Evolutionary conservation across 2,113 vertebrate species (phyloP).

Genomic region (Ramphastos sulfuratus): DNA sequence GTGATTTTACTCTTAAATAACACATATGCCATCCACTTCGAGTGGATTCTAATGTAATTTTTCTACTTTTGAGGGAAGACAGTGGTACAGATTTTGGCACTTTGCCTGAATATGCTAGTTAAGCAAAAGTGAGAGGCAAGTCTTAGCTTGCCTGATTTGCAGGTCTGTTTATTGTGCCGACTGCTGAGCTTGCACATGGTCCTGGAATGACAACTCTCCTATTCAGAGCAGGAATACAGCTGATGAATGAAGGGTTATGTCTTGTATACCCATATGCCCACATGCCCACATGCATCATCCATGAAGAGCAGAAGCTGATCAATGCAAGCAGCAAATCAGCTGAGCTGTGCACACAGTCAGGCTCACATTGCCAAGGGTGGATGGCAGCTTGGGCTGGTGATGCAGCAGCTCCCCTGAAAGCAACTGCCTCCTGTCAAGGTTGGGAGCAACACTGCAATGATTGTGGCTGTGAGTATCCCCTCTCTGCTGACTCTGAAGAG

Average conservation of each 20-base stretch:
- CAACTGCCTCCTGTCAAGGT: not conserved
- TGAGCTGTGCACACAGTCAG: not conserved
- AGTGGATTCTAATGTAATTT: not conserved
- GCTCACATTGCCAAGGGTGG: not conserved
- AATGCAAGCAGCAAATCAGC: not conserved
- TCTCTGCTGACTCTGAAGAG: not conserved
- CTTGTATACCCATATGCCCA: not conserved
- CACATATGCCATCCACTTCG: not conserved
- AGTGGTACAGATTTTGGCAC: not conserved
- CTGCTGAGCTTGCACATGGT: not conserved
- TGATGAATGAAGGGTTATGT: not conserved
- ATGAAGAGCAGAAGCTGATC: not conserved
- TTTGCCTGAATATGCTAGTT: not conserved
- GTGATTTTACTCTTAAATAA: not conserved
- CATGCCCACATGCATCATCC: fast-evolving
- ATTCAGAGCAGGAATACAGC: not conserved
- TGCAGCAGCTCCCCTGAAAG: not conserved
- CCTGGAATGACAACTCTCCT: not conserved
- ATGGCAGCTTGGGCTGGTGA: not conserved
- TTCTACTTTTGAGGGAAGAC: not conserved
- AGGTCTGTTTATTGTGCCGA: not conserved
- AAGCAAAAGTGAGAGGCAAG: not conserved
- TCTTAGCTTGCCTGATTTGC: not conserved
- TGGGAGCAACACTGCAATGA: not conserved
- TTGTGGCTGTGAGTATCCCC: not conserved